Base-by-base conservation (phyloP, 2,113 vertebrate species). In the Oncorhynchus masou region DNA sequence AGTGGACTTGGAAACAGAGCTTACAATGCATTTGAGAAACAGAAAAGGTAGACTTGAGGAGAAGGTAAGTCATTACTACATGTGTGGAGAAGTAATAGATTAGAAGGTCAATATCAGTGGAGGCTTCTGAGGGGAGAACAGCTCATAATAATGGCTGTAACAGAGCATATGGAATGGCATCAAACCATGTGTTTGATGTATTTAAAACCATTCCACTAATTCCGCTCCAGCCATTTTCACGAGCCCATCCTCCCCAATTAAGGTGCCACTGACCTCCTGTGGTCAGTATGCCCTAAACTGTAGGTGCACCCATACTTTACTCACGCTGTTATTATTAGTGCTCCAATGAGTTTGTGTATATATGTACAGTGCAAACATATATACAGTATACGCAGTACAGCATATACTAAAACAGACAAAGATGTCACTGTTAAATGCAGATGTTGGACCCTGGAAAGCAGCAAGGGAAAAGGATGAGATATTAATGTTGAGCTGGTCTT, bases 291-390 rank as follows among this genome's bases (percentile, higher is more conserved):
- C 45, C 15, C 16, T 73, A 71, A 80, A 65, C 74, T 76, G 76
- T 73, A 67, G 25, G 31, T 24, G 3, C 54, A 68, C 19, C n/a
- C 7, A 72, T 74, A 79, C 34, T 85, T 80, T 82, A 83, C 82
- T 74, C 83, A 86, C 69, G 84, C 78, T 20, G 80, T 83, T 74
- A 71, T 72, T 75, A 88, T 84, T 85, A 85, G 88, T 90, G 81
- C 73, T 79, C 57, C 68, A 49, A 68, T 76, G 78, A 73, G 59
- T 75, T 34, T 85, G 66, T 74, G 91, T 94, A 93, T 92, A 94
- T 93, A 93, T 93, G 90, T 91, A 87, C 78, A 90, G 62, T 84
- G 83, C 82, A 86, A 81, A 91, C 93, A 94, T 93, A 93, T 94
- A 94, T 92, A 94, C 91, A 91, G 88, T 92, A 91, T 92, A 91